Evolutionary conservation across 2,113 vertebrate genomes (phyloP).

Genomic region (Microcebus lehilahytsara): DNA sequence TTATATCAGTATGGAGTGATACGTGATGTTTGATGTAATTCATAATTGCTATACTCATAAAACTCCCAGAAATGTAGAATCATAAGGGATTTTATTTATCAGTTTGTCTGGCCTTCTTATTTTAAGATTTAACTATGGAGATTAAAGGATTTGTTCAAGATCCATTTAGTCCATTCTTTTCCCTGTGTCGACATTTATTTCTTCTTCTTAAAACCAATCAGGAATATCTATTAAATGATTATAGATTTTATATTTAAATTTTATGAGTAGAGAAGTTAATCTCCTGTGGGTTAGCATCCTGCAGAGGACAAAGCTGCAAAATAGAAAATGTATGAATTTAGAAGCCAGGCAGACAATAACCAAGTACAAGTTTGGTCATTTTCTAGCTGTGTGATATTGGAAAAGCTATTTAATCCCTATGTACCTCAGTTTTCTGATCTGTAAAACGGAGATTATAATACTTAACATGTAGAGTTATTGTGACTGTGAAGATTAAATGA

Average conservation of each 20-base stretch:
- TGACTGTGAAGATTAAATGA: not conserved
- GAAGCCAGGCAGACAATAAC: not conserved
- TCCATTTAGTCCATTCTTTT: not conserved
- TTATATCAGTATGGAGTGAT: not conserved
- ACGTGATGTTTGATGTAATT: not conserved
- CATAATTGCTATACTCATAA: not conserved
- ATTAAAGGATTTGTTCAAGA: not conserved
- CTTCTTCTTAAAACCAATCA: not conserved
- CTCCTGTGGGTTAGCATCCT: not conserved
- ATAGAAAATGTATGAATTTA: not conserved
- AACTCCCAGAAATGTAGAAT: not conserved
- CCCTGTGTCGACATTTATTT: not conserved
- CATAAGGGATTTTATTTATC: not conserved
- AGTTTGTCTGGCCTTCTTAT: not conserved
- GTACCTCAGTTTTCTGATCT: not conserved
- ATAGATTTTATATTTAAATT: not conserved
- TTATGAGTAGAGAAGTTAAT: not conserved
- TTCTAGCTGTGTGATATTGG: not conserved
- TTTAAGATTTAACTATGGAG: not conserved
- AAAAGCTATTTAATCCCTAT: not conserved
- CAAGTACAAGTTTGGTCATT: not conserved
- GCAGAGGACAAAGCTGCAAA: not conserved
- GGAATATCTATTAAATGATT: not conserved
- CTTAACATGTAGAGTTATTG: not conserved
- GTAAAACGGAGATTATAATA: not conserved